These are phyloP conservation scores for Globia sparganii DNA, from an alignment of 2,888 invertebrate genomes.

Conservation along the genomic window DNA sequence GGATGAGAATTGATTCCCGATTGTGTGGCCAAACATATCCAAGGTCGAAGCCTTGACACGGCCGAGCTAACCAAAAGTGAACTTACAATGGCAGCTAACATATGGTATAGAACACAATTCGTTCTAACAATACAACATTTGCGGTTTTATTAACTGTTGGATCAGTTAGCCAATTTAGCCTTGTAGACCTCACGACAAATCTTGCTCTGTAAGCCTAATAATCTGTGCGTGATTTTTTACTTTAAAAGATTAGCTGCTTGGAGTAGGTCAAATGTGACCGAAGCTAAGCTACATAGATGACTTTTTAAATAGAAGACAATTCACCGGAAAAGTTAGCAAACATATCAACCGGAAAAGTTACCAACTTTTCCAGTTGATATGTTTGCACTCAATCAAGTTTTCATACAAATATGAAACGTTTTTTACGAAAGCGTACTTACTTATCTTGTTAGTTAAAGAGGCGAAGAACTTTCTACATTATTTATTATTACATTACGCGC, in stretches of 20 bases:
- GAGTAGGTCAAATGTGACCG: conserved; percentile 15
- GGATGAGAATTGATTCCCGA: conserved; percentile 75
- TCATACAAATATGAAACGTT: conserved; percentile 10
- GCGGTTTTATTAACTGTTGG: conserved; percentile 58
- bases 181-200: conserved; percentile 62
- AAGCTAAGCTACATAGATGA: conserved; percentile 17
- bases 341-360: too few relatives aligned
- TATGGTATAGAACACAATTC: conserved; percentile 55
- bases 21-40: conserved; percentile 73
- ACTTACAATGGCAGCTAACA: conserved; percentile 72
- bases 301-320: conserved; percentile 11
- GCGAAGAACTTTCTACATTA: conserved; percentile 37
- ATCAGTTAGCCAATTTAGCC: conserved; percentile 57
- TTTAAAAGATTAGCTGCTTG: conserved; percentile 33
- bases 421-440: conserved; percentile 18
- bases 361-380: conserved; percentile 7
- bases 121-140: conserved; percentile 66
- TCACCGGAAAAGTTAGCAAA: too few relatives aligned
- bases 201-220: conserved; percentile 34
- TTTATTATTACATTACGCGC: too few relatives aligned
- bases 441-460: conserved; percentile 1
- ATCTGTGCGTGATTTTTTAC: conserved; percentile 45
- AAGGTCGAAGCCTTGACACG: conserved; percentile 81
- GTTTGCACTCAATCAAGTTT: conserved; percentile 31
- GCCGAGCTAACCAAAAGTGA: conserved; percentile 72